phyloP scores from a whole-genome alignment of 2,113 vertebrate species.

The Tympanuchus pallidicinctus region DNA sequence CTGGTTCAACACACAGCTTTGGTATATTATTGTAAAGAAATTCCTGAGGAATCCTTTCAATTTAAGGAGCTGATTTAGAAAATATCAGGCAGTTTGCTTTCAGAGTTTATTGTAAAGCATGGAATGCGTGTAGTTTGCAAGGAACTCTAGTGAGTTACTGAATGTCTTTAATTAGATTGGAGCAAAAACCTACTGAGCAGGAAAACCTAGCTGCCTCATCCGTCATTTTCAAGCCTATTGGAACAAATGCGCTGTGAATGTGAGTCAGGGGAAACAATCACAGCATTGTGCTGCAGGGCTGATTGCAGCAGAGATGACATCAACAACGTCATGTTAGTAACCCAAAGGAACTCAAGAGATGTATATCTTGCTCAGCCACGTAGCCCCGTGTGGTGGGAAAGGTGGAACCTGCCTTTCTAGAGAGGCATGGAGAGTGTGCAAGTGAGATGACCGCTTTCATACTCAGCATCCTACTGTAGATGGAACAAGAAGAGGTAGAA shows the following conservation, averaged over 20 bases:
- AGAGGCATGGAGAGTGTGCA: accelerated
- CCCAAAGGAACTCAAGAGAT: not conserved
- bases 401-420: not conserved
- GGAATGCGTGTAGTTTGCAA: not conserved
- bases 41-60: not conserved
- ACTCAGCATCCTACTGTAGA: not conserved
- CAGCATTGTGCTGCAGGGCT: not conserved
- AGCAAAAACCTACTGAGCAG: constrained; percentile 1
- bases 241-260: not conserved
- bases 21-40: not conserved
- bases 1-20: constrained; percentile 1
- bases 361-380: not conserved
- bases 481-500: not conserved
- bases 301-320: not conserved
- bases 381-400: not conserved
- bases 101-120: not conserved
- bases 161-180: constrained; percentile 31
- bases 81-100: not conserved
- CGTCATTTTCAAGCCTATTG: constrained; percentile 20
- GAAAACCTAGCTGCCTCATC: constrained; percentile 12
- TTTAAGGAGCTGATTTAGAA: not conserved
- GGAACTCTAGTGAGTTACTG: not conserved
- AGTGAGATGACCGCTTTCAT: not conserved
- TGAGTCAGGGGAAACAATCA: not conserved
- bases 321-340: not conserved